Conservation (phyloP, 2,888 invertebrate species). For the Caenorhabditis zanzibari region DNA sequence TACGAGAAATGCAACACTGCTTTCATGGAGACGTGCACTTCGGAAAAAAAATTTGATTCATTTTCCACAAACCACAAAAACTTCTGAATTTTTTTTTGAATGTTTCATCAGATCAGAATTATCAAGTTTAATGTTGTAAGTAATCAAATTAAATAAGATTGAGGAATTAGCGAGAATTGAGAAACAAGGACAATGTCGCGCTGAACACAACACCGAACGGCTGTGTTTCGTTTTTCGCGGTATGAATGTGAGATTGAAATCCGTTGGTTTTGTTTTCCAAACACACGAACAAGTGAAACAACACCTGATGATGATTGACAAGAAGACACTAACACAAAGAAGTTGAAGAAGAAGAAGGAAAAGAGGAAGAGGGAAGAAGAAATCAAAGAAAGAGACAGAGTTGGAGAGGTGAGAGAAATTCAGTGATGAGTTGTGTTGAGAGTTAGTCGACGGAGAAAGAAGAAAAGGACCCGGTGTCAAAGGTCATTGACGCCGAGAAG, state of each 20-base stretch:
- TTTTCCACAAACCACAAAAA: no score
- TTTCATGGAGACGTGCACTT: no score
- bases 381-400: slow-evolving; percentile 1
- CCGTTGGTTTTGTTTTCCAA: slow-evolving; percentile 24
- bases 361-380: background rate
- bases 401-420: slow-evolving; percentile 6
- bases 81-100: background rate
- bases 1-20: no score
- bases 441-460: slow-evolving; percentile 4
- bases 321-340: background rate
- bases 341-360: background rate
- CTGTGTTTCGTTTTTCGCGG: background rate
- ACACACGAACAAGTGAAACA: slow-evolving; percentile 34
- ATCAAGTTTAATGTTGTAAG: slow-evolving; percentile 1
- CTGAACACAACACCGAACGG: slow-evolving; percentile 11
- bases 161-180: background rate
- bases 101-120: background rate
- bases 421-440: slow-evolving; percentile 29
- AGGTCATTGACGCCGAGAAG: slow-evolving; percentile 19
- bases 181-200: slow-evolving; percentile 25
- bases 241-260: slow-evolving; percentile 48
- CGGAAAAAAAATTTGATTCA: no score
- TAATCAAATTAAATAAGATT: background rate
- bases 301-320: slow-evolving; percentile 40
- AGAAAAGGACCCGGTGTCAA: slow-evolving; percentile 3